Evolutionary conservation across 2,113 vertebrate genomes (phyloP), one percentile per base, ranked within the genome.

Genomic region (Pangasianodon hypophthalmus): DNA sequence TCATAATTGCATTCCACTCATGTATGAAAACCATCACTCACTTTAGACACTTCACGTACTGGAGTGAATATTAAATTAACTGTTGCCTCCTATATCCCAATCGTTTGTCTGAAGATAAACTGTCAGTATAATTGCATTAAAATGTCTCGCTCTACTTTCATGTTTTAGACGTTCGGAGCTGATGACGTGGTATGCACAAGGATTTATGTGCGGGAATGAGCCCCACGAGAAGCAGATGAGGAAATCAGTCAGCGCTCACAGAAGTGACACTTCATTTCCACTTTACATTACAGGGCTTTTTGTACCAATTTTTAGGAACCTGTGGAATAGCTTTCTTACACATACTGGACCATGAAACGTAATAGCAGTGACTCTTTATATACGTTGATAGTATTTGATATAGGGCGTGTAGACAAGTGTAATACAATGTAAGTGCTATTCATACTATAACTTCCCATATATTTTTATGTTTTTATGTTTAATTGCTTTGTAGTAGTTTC

Each of bases 131-230:
- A 77, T 75, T 84, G 75, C 37, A 52, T 44, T 44, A 81, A 89
- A 87, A 71, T 77, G 26, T 86, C 62, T 84, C 83, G 50, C 41
- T 85, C 16, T 83, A 21, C 46, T 92, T 62, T 93, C 84, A 93
- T 92, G 80, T 91, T 93, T 71, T 95, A 99, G 98, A 97, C 94
- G 0, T 98, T 99, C 32, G 98, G 97, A 87, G 98, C 98, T 6
- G 97, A 99, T 75, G 97, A 98, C 8, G 96, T 99, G 60, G 97
- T 99, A 91, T 99, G 98, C 95, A 99, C 98, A 46, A 96, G 98
- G 93, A 96, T 98, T 94, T 99, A 99, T 88, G 88, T 96, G 54
- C 96, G 98, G 88, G 97, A 98, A 90, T 99, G 95, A 98, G 50
- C 50, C n/a, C 71, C 48, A 58, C 13, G 60, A 48, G 37, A 64